Evolutionary conservation across 2,888 invertebrate genomes (phyloP).

Genomic region (Apamea monoglypha): DNA sequence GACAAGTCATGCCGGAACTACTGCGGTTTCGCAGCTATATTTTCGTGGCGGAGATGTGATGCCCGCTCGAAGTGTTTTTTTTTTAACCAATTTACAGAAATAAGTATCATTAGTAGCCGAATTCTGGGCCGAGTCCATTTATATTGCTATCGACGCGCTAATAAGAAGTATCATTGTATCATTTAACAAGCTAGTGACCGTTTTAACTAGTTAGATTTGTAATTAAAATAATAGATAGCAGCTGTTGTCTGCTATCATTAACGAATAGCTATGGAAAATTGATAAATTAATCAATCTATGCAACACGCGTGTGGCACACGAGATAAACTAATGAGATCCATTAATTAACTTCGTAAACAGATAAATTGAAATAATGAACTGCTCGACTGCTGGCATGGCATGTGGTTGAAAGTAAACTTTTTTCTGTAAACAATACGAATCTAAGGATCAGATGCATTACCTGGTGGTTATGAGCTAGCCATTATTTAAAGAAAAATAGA

Average conservation of each 20-base stretch:
- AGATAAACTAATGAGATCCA: conserved; percentile 59
- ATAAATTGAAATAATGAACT: conserved; percentile 35
- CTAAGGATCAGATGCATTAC: background rate
- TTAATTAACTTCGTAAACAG: conserved; percentile 57
- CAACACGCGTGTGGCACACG: conserved; percentile 38
- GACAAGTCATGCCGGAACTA: too few relatives aligned
- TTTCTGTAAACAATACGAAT: background rate
- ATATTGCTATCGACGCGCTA: too few relatives aligned
- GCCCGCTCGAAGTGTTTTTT: too few relatives aligned
- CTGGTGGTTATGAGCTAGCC: too few relatives aligned
- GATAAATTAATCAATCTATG: conserved; percentile 48
- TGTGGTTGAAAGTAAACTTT: background rate
- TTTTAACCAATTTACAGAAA: too few relatives aligned
- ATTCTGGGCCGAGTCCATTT: too few relatives aligned
- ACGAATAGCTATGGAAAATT: conserved; percentile 25
- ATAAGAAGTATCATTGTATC: too few relatives aligned
- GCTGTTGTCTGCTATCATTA: background rate
- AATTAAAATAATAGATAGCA: background rate
- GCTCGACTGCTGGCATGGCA: background rate
- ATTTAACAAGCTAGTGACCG: background rate
- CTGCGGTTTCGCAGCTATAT: too few relatives aligned
- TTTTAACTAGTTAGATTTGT: background rate
- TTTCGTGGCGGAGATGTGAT: too few relatives aligned
- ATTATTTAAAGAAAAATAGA: too few relatives aligned
- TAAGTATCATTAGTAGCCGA: too few relatives aligned